Evolutionary conservation across 2,797 vertebrate genomes (phyloP), one percentile per base, ranked within the genome.

Genomic region (Distichodus sexfasciatus): DNA sequence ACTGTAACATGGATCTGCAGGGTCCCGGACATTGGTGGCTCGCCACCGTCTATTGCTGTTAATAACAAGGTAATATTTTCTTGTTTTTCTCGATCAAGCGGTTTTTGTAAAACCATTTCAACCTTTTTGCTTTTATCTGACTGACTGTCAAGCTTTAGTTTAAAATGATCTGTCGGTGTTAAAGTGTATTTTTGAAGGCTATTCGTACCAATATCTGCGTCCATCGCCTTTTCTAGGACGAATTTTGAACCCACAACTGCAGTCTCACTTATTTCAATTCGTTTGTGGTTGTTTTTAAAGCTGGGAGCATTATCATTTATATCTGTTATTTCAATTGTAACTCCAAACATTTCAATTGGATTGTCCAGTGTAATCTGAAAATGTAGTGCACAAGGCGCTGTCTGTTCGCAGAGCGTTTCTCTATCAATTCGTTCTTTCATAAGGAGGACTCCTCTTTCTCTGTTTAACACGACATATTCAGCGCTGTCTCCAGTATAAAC

Each of bases 291-390:
- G 1, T 78, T 61, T 29, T 57, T 38, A 69, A 78, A 78, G 4
- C 6, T 50, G 3, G 69, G 69, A 17, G 47, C 38, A 21, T 78
- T 64, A 85, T 88, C 60, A 80, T 79, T 62, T 71, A 85, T 76
- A 36, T 93, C 90, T 0, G 54, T 79, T 2, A 93, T 84, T 80
- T 92, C 86, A 0, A 92, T 74, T 0, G 85, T 84, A 15, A 92
- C 86, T 0, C 79, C 88, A 36, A 91, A 93, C 40, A 95, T 81
- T 66, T 94, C 92, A 55, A 95, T 91, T 0, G 93, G 94, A 28
- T 87, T 92, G 50, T 96, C 94, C 5, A 93, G 73, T 67, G 95
- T 86, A 12, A 95, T 84, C 77, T 94, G 90, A 74, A 95, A 91
- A 87, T 91, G 87, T 58, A 95, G 72, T 7, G 88, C 84, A 47